phyloP scores from a whole-genome alignment of 2,113 vertebrate genomes.

The Corythoichthys haematopterus region DNA sequence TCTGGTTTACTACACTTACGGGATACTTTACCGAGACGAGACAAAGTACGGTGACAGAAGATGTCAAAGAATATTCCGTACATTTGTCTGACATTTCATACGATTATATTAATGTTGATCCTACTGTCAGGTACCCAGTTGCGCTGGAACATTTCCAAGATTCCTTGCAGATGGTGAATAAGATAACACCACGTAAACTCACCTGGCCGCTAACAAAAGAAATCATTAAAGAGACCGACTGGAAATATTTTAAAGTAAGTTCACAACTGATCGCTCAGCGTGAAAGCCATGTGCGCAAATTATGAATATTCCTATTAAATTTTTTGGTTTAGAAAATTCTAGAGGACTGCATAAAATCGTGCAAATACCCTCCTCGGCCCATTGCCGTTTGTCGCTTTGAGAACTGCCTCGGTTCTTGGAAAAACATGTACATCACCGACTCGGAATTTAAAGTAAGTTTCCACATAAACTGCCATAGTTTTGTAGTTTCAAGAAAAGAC shows the following conservation, averaged over 20 bases:
- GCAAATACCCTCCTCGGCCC: conserved; percentile 84
- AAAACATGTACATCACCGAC: conserved; percentile 90
- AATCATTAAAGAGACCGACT: conserved; percentile 81
- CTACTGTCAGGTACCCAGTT: conserved; percentile 73
- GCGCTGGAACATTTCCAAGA: conserved; percentile 80
- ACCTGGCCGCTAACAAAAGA: conserved; percentile 86
- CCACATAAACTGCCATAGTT: neutral
- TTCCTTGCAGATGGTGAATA: conserved; percentile 78
- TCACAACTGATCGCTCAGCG: neutral
- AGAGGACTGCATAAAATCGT: conserved; percentile 75
- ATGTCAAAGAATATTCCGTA: neutral
- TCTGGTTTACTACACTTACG: conserved; percentile 82
- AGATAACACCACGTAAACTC: conserved; percentile 80
- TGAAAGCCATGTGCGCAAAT: neutral
- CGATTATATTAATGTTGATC: neutral
- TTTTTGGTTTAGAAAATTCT: conserved; percentile 69
- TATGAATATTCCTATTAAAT: neutral
- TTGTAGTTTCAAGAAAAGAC: neutral
- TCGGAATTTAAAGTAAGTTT: conserved; percentile 89
- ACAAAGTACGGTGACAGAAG: conserved; percentile 76
- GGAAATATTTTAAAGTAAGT: conserved; percentile 78
- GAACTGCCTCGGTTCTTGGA: conserved; percentile 67
- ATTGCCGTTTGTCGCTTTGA: conserved; percentile 83
- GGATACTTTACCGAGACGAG: conserved; percentile 81
- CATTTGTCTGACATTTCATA: too few species aligned